These are phyloP conservation scores for Hyles lineata DNA, from an alignment of 2,888 invertebrate species.

Conservation along the genomic window DNA sequence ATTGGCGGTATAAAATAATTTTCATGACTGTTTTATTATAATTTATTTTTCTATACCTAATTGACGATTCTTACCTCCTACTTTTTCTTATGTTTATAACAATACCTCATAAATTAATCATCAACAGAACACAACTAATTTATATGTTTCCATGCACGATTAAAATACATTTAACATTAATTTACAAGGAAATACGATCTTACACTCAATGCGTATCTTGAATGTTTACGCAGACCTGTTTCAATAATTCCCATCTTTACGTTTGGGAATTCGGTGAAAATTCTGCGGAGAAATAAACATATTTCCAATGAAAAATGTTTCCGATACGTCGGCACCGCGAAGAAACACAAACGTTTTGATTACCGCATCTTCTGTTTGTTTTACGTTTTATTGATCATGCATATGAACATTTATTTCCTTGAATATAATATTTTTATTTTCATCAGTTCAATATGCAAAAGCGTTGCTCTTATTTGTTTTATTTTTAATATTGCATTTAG, in stretches of 20 bases:
- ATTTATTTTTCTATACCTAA: no score
- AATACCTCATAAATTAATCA: no score
- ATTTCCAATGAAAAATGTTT: background rate
- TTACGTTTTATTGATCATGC: background rate
- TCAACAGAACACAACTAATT: no score
- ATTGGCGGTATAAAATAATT: no score
- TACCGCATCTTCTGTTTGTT: background rate
- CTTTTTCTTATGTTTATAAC: no score
- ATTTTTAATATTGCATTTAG: background rate
- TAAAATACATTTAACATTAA: background rate
- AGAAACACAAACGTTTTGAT: background rate
- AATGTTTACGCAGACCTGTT: conserved; percentile 8
- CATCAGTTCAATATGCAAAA: background rate
- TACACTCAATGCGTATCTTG: background rate
- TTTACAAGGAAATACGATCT: background rate
- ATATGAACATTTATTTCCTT: background rate
- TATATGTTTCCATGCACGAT: background rate
- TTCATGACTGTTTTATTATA: no score
- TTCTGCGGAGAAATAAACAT: background rate
- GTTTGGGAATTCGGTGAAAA: conserved; percentile 28
- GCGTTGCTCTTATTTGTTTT: background rate
- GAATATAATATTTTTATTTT: background rate
- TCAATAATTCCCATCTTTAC: conserved; percentile 1
- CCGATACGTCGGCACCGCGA: background rate
- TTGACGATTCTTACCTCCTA: no score